Base-by-base conservation (phyloP, 2,113 vertebrate species). In the Ceyx margarethae region DNA sequence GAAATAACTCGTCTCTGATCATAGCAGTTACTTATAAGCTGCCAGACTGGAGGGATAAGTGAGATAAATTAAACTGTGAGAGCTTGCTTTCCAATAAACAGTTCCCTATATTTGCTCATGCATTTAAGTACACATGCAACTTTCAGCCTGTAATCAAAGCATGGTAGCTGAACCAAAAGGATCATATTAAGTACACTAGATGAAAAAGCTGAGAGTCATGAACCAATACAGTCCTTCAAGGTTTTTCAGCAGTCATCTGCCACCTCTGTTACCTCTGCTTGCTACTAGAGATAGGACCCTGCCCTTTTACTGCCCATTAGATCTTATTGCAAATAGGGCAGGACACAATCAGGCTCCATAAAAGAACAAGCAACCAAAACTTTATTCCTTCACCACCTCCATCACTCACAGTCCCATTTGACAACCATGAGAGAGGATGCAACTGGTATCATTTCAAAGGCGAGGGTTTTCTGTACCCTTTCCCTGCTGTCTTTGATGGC, bases 1-100 rank as follows among this genome's bases (percentile, higher is more conserved):
- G 89, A 96, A 96, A 96, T 91, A 94, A 94, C 95, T 95, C 87
- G 81, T 91, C 94, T 96, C 84, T 96, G 95, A 96, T 96, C 95
- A 95, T 87, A 92, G 94, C 88, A 95, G 95, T 96, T 95, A 96
- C 94, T 95, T 95, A 95, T 85, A 94, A 96, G 91, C 94, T 96
- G 95, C 92, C 87, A 95, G 96, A 92, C 95, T 93, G 87, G 93
- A 96, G 91, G 94, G 95, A 72, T 95, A 96, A 96, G 95, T 96
- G 95, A 97, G 95, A 96, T 85, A 95, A 97, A 96, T 96, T 93
- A 96, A 97, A 93, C 85, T 29, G 91, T 26, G 91, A 96, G 92
- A 80, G 43, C 82, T 91, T 0, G 50, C 91, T 94, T 95, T 96
- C 94, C 90, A 94, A 94, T 91, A 96, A 92, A 90, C 91, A 76